These are phyloP conservation scores for Neocrepidodera transversa DNA, from an alignment of 2,888 invertebrate species.

Conservation along the genomic window DNA sequence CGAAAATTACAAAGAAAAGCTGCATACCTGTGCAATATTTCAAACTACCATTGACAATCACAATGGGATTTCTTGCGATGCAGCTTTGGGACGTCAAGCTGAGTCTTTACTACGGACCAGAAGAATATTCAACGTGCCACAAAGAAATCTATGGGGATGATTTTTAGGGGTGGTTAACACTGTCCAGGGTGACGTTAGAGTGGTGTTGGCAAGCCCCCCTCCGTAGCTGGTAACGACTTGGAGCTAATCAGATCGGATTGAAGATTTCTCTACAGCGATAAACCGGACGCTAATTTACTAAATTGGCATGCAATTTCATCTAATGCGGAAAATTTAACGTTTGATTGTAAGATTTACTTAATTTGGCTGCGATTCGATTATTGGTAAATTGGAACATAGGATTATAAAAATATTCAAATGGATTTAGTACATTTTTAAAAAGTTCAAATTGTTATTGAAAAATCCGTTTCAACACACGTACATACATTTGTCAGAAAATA, in stretches of 20 bases:
- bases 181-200: slow-evolving; percentile 56
- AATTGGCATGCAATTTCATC: not conserved
- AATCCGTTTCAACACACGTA: too few relatives aligned
- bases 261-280: slow-evolving; percentile 4
- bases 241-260: slow-evolving; percentile 52
- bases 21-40: slow-evolving; percentile 56
- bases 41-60: slow-evolving; percentile 56
- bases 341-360: too few relatives aligned
- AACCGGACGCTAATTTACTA: slow-evolving; percentile 10
- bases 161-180: slow-evolving; percentile 44
- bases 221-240: slow-evolving; percentile 54
- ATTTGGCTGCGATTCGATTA: too few relatives aligned
- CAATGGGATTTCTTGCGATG: slow-evolving; percentile 58
- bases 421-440: too few relatives aligned
- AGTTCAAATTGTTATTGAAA: too few relatives aligned
- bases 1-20: slow-evolving; percentile 27
- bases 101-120: slow-evolving; percentile 47
- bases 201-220: slow-evolving; percentile 51
- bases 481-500: too few relatives aligned
- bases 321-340: too few relatives aligned
- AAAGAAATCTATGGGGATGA: slow-evolving; percentile 20
- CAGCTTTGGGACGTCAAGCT: slow-evolving; percentile 57
- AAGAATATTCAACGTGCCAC: slow-evolving; percentile 18
- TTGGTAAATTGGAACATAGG: too few relatives aligned
- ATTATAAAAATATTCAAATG: too few relatives aligned